Evolutionary conservation across 2,797 vertebrate genomes (phyloP).

Genomic region (Dryobates pubescens): DNA sequence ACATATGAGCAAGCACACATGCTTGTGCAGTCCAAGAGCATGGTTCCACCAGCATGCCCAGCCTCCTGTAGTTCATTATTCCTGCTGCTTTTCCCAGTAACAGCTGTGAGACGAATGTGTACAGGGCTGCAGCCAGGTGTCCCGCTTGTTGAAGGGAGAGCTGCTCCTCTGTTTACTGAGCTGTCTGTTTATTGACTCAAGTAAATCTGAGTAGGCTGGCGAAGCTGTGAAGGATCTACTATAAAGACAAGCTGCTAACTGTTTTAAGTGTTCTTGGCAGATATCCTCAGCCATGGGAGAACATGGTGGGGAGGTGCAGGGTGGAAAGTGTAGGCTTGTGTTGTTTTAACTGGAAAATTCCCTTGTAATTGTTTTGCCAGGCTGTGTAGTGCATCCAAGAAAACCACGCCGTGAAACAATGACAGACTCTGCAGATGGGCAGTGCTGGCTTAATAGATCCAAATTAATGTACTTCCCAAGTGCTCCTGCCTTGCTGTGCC

Average conservation of each 20-base stretch:
- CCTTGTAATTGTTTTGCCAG: conserved; percentile 66
- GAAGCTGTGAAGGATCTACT: conserved; percentile 67
- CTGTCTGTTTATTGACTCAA: conserved; percentile 66
- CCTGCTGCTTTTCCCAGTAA: background rate
- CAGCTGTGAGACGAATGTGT: conserved; percentile 51
- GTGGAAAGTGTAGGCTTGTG: background rate
- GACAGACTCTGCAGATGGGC: conserved; percentile 49
- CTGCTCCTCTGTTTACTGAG: conserved; percentile 36
- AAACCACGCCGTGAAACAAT: background rate
- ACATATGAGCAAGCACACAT: background rate
- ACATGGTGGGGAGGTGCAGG: conserved; percentile 47
- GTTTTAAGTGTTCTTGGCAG: conserved; percentile 73
- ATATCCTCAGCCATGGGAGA: conserved; percentile 47
- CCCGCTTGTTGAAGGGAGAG: conserved; percentile 20
- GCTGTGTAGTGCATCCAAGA: conserved; percentile 62
- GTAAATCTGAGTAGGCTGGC: conserved; percentile 35
- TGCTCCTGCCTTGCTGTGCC: conserved; percentile 3
- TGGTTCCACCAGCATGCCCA: background rate
- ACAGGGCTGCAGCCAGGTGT: conserved; percentile 48
- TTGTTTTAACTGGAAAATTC: conserved; percentile 72
- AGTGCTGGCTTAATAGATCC: background rate
- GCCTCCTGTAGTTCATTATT: background rate
- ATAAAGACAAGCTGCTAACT: conserved; percentile 63
- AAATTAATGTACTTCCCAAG: conserved; percentile 41
- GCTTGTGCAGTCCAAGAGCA: background rate